Evolutionary conservation across 2,888 invertebrate species (phyloP).

Genomic region (Ctenicera cuprea): DNA sequence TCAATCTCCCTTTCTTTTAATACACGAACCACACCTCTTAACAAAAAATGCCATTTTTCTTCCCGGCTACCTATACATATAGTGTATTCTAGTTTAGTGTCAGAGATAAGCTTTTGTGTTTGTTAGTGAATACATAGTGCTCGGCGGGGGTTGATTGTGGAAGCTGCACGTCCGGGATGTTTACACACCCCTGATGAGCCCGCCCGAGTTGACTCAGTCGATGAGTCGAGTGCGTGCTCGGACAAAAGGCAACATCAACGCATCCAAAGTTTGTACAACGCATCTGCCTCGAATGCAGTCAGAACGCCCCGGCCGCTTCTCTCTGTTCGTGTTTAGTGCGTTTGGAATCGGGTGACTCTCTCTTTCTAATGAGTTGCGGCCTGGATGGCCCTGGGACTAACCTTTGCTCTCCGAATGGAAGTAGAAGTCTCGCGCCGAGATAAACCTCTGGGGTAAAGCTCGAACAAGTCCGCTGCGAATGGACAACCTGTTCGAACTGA

Average conservation of each 20-base stretch:
- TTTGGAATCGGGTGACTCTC: slow-evolving; percentile 18
- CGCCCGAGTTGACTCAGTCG: slow-evolving; percentile 69
- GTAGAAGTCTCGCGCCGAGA: slow-evolving; percentile 59
- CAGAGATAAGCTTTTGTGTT: slow-evolving; percentile 48
- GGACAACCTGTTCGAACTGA: slow-evolving; percentile 62
- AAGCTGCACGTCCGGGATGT: slow-evolving; percentile 67
- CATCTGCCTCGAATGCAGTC: slow-evolving; percentile 55
- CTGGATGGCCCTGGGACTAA: slow-evolving; percentile 49
- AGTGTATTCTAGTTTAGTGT: slow-evolving; percentile 41
- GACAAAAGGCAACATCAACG: slow-evolving; percentile 69
- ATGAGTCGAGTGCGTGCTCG: slow-evolving; percentile 69
- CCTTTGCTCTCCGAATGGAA: slow-evolving; percentile 50
- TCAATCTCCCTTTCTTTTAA: background rate
- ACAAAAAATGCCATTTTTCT: slow-evolving; percentile 20
- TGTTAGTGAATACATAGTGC: slow-evolving; percentile 46
- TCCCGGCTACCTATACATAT: slow-evolving; percentile 16
- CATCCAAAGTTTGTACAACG: slow-evolving; percentile 55
- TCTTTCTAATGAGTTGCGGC: slow-evolving; percentile 52
- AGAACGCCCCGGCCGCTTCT: slow-evolving; percentile 29
- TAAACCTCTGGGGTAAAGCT: slow-evolving; percentile 60
- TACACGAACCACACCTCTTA: slow-evolving; percentile 8
- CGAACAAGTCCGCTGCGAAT: slow-evolving; percentile 58
- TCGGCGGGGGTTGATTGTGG: slow-evolving; percentile 64
- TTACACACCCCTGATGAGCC: slow-evolving; percentile 69
- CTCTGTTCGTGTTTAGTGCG: slow-evolving; percentile 32